phyloP scores from a whole-genome alignment of 2,113 vertebrate genomes.

The Osmerus eperlanus region DNA sequence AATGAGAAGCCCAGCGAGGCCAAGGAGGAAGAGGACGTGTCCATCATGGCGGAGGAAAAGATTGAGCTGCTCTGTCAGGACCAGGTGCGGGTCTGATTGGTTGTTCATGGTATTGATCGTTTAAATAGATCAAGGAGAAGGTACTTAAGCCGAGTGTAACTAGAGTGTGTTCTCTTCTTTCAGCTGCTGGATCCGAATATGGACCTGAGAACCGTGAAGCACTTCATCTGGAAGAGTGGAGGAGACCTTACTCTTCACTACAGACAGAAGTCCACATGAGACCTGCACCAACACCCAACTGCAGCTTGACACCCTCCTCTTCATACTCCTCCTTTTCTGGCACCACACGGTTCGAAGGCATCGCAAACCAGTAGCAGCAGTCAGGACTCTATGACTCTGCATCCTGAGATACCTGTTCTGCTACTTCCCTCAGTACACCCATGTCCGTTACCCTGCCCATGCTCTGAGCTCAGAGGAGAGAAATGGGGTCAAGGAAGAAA shows the following conservation, averaged over 20 bases:
- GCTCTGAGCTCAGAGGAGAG: neutral
- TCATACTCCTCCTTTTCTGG: conserved; percentile 16
- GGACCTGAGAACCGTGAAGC: conserved; percentile 81
- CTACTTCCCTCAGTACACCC: too few species aligned
- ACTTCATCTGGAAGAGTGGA: conserved; percentile 88
- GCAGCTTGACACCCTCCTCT: neutral
- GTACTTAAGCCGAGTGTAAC: neutral
- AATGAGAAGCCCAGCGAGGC: conserved; percentile 84
- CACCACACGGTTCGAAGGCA: conserved; percentile 47
- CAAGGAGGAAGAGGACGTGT: conserved; percentile 88
- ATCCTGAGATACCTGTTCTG: too few species aligned
- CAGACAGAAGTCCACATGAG: conserved; percentile 77
- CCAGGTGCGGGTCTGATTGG: conserved; percentile 66
- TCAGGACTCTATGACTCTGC: too few species aligned
- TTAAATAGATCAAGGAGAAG: too few species aligned
- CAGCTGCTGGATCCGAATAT: conserved; percentile 88
- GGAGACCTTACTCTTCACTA: conserved; percentile 87
- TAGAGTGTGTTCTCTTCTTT: neutral
- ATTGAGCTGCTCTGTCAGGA: conserved; percentile 89
- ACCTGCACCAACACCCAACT: neutral
- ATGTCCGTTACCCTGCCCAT: too few species aligned
- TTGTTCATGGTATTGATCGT: too few species aligned
- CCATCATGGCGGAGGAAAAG: conserved; percentile 85
- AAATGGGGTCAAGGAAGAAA: neutral
- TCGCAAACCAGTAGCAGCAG: too few species aligned